phyloP scores from a whole-genome alignment of 2,797 vertebrate genomes.

The Rhinophrynus dorsalis region DNA sequence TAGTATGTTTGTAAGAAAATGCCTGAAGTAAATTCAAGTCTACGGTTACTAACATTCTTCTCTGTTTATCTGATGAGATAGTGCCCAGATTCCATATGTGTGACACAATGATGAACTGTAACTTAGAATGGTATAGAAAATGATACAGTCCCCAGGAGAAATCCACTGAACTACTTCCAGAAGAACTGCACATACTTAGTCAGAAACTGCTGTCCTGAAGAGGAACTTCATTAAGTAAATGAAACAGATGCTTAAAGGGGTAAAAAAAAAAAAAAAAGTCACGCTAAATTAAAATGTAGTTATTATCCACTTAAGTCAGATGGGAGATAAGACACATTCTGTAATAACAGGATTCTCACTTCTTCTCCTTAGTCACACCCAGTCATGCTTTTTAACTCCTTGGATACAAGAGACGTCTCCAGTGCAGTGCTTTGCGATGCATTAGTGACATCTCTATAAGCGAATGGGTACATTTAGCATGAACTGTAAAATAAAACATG shows the following conservation, averaged over 20 bases:
- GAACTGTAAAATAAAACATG: no score
- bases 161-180: constrained; percentile 66
- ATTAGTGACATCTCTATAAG: no score
- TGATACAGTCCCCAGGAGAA: constrained; percentile 77
- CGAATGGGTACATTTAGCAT: no score
- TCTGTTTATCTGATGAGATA: constrained; percentile 56
- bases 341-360: neutral
- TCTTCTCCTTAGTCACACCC: neutral
- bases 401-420: no score
- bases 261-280: neutral
- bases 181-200: constrained; percentile 6
- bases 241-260: constrained; percentile 30
- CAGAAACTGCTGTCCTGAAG: constrained; percentile 59
- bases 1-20: constrained; percentile 3
- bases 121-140: constrained; percentile 63
- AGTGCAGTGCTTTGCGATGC: no score
- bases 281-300: constrained; percentile 39
- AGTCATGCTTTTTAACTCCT: no score
- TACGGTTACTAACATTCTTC: neutral
- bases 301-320: constrained; percentile 42
- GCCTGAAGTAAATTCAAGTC: constrained; percentile 8
- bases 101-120: constrained; percentile 63
- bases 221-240: constrained; percentile 70
- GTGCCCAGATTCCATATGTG: constrained; percentile 71
- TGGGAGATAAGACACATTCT: constrained; percentile 33